Percentiles rank a stretch among this genome's conserved stretches.
phyloP scores from a whole-genome alignment of 2,797 vertebrate species.

The Euthynnus affinis region DNA sequence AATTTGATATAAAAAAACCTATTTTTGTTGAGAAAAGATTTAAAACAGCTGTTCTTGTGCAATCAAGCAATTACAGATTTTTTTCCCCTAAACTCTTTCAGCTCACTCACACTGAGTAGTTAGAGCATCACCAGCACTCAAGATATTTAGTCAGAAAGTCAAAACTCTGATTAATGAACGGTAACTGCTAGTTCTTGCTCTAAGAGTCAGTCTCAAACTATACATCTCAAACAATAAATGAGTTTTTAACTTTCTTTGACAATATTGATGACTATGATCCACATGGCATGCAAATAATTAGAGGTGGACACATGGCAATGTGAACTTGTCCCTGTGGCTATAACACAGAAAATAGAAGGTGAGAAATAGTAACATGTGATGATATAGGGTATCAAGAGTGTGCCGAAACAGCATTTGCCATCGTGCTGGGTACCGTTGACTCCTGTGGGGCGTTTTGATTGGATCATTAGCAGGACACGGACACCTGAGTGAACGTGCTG shows the following conservation, averaged over 20 bases:
- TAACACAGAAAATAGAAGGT: background rate
- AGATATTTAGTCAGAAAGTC: background rate
- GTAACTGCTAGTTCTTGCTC: too few species aligned
- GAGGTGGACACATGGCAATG: constrained; percentile 11
- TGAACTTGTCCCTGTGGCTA: constrained; percentile 17
- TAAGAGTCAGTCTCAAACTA: background rate
- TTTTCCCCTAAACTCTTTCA: background rate
- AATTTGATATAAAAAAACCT: background rate
- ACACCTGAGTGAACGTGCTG: constrained; percentile 67
- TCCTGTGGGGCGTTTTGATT: constrained; percentile 75
- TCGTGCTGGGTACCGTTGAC: constrained; percentile 47
- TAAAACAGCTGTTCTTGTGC: background rate
- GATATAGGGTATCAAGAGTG: constrained; percentile 9
- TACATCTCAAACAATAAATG: background rate
- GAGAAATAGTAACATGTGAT: constrained; percentile 12
- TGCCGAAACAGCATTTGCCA: constrained; percentile 13
- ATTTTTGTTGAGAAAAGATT: background rate
- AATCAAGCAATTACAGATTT: background rate
- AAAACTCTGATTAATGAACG: background rate
- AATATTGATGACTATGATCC: background rate
- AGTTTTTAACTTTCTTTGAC: background rate
- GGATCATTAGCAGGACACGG: constrained; percentile 77
- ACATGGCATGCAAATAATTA: constrained; percentile 4
- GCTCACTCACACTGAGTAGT: background rate
- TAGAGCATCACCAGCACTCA: background rate